Base-by-base conservation (phyloP, 2,113 vertebrate species). In the Datnioides undecimradiatus region DNA sequence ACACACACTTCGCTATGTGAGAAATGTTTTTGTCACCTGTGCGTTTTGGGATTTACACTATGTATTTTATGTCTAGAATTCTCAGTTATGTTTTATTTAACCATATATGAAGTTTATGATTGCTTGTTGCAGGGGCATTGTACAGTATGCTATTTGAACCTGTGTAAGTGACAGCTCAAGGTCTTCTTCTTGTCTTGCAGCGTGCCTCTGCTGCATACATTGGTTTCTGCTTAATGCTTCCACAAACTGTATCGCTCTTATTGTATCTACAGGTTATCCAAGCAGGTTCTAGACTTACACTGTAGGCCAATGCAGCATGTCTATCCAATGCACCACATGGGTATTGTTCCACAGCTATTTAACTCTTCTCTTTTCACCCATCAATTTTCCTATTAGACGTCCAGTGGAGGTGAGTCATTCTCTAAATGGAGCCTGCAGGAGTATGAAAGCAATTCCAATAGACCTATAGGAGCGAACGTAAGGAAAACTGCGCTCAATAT, bases 361-460 rank as follows among this genome's bases (percentile, higher is more conserved):
- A 84, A 72, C 62, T 55, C 31, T 16, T 41, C 74, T 77, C 68
- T 80, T 86, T 81, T 71, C 64, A 79, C 77, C 70, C 87, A 77
- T 87, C 83, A 74, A 48, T 85, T 86, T 87, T 84, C 83, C 80
- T 80, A 84, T 90, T 84, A 84, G 75, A 81, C 51, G 65, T 66
- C 51, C 76, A 54, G 82, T 62, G 68, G 79, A 80, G 83, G 85
- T 82, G 85, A 79, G 36, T 76, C 84, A 78, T 87, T 90, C 72
- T 83, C 74, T 82, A 83, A 92, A 92, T 83, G 76, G 83, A 80
- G 80, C 73, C 84, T 86, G 73, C 63, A 75, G 81, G 59, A 87
- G 55, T 71, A 75, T 86, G 73, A 87, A 83, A 87, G 80, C 76
- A 72, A 86, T 88, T 90, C 69, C 72, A 88, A 68, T 48, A 68